Conservation (phyloP, 2,797 vertebrate species). For the Gymnothorax reevesii region DNA sequence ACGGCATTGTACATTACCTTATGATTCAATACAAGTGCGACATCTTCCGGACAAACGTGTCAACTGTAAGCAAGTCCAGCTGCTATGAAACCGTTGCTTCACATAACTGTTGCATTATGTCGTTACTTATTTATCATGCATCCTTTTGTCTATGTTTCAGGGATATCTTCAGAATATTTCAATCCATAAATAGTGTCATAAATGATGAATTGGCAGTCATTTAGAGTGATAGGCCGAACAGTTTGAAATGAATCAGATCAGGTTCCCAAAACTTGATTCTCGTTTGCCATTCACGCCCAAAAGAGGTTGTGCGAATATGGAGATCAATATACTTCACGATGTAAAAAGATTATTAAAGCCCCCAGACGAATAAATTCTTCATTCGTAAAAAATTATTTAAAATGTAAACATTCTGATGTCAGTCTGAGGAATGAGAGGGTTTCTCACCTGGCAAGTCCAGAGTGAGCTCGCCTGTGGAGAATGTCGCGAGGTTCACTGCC, state of each 20-base stretch:
- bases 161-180: background rate
- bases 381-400: background rate
- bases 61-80: background rate
- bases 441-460: background rate
- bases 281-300: background rate
- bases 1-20: background rate
- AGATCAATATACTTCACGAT: background rate
- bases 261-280: background rate
- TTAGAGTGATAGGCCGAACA: background rate
- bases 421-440: constrained; percentile 16
- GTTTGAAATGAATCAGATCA: background rate
- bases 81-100: background rate
- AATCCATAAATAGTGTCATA: background rate
- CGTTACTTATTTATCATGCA: background rate
- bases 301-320: background rate
- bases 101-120: background rate
- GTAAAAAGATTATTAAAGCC: background rate
- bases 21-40: constrained; percentile 31
- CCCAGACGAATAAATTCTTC: background rate
- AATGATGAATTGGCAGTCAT: background rate
- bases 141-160: background rate
- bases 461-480: background rate
- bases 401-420: background rate
- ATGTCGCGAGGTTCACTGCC: background rate
- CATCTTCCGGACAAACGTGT: constrained; percentile 26